Evolutionary conservation across 2,888 invertebrate species (phyloP), one percentile per base, ranked within the genome.

Genomic region (Diarsia dahlii): DNA sequence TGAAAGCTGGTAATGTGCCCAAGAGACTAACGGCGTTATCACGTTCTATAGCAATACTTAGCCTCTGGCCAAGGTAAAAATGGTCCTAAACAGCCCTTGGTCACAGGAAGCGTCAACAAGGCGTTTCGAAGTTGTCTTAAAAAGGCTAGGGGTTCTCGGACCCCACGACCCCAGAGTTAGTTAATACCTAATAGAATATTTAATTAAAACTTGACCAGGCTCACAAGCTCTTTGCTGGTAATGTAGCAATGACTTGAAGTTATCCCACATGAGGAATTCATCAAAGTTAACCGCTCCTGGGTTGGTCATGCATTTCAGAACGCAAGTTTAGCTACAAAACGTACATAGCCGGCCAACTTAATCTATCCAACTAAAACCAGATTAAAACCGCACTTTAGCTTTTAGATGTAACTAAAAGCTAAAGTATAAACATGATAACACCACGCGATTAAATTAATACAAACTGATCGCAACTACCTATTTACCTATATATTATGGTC

Each of bases 361-460:
- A 62, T 78, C 0, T 28, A 71, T 2, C 13, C 1, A 54, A 56
- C 56, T 20, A 50, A 76, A 52, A 62, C 46, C 60, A 54, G 39
- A 39, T 71, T 71, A 60, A 58, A 71, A 15, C 58, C 48, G 39
- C 74, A 56, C 54, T 80, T 66, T 48, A 66, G 60, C 54, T 65
- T 54, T 80, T 48, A 54, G 52, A n/a, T 28, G 20, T 20, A 60
- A 66, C 60, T 50, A 56, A 80, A 72, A 73, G n/a, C 60, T 28
- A 28, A 28, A 28, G 28, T 28, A 1, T 28, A 28, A 28, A 28
- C n/a, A n/a, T n/a, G n/a, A n/a, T n/a, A n/a, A n/a, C 2, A 28
- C 28, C 28, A 28, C 28, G 28, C 28, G 28, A 28, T 28, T 28
- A 28, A 28, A 28, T 54, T 54, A 66, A 62, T 54, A 58, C 34